Evolutionary conservation across 2,113 vertebrate species (phyloP).

Genomic region (Numida meleagris): DNA sequence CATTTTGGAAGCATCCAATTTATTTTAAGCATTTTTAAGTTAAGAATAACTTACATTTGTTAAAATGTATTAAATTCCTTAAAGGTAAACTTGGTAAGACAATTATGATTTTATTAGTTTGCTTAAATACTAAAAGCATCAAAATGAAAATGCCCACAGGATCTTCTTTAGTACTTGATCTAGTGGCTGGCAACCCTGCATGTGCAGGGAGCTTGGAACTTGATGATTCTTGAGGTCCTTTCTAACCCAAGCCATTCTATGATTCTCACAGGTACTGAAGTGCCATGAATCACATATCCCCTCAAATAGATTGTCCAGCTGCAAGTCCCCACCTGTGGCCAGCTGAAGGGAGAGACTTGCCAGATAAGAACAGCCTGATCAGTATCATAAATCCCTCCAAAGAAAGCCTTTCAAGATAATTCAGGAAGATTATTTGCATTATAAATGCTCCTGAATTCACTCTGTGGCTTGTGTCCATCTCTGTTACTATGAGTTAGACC

Average conservation of each 20-base stretch:
- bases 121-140: background rate
- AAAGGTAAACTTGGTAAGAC: background rate
- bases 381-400: background rate
- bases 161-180: background rate
- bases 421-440: background rate
- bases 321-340: background rate
- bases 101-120: background rate
- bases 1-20: background rate
- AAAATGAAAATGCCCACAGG: background rate
- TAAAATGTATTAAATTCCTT: background rate
- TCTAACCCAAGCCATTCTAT: too few relatives aligned
- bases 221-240: too few relatives aligned
- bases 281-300: fast-evolving
- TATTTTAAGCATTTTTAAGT: background rate
- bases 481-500: background rate
- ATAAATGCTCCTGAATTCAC: background rate
- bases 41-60: background rate
- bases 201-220: too few relatives aligned
- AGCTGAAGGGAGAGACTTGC: background rate
- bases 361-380: background rate
- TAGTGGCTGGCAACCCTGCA: too few relatives aligned
- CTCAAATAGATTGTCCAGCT: background rate
- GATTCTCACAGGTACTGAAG: too few relatives aligned
- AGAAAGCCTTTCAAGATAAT: background rate
- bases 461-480: background rate